Conservation (phyloP, 1,140 invertebrate genomes). For the Penaeus japonicus region DNA sequence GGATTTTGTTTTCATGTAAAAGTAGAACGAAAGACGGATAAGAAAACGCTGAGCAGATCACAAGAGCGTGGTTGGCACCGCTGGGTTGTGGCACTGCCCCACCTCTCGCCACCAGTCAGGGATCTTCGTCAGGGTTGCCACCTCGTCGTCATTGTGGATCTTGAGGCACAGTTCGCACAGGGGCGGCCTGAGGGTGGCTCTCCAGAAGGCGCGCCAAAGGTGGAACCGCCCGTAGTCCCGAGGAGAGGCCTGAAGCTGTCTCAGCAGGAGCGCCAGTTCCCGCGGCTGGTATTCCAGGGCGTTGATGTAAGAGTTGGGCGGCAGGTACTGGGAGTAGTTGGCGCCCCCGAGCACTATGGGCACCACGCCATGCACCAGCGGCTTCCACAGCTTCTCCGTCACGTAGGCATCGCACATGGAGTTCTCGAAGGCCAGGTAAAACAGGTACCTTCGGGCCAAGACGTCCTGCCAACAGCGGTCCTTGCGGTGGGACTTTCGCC, state of each 20-base stretch:
- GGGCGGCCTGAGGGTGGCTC: conserved; percentile 21
- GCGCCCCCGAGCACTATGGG: conserved; percentile 75
- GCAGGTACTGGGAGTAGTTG: conserved; percentile 70
- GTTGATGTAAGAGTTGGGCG: conserved; percentile 74
- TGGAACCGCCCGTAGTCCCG: conserved; percentile 21
- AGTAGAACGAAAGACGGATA: not conserved
- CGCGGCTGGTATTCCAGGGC: conserved; percentile 68
- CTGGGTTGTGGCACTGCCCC: conserved; percentile 23
- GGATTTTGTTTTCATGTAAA: too few relatives aligned
- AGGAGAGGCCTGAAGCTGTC: conserved; percentile 63
- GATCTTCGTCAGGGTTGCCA: not conserved
- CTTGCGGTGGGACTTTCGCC: conserved; percentile 19
- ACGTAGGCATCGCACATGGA: conserved; percentile 49
- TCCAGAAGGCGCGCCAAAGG: conserved; percentile 38
- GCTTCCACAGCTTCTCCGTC: conserved; percentile 52
- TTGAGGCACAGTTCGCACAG: conserved; percentile 39
- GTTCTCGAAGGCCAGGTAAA: conserved; percentile 58
- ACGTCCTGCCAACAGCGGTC: conserved; percentile 59
- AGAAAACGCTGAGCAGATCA: not conserved
- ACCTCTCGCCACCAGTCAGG: not conserved
- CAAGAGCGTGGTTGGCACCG: not conserved
- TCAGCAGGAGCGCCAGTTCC: conserved; percentile 68
- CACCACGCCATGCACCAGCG: conserved; percentile 65
- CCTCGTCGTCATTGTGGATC: not conserved
- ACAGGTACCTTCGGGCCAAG: conserved; percentile 39